Base-by-base conservation (phyloP, 2,888 invertebrate genomes). In the Aphrophora alni region DNA sequence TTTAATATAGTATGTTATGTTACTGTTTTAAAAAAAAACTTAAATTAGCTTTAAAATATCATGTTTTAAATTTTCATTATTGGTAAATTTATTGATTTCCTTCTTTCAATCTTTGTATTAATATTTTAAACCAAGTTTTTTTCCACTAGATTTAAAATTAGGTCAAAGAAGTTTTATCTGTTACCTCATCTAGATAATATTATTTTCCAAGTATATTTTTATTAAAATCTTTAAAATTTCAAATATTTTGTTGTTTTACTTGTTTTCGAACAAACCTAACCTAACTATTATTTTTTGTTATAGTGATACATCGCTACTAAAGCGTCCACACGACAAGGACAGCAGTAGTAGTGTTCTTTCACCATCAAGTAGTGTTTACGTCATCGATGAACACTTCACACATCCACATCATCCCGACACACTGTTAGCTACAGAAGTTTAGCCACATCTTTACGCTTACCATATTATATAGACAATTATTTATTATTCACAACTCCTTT, bases 391-490 rank as follows among this genome's bases (percentile, higher is more conserved):
- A 89, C 93, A 94, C 88, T 93, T 93, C 90, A 69, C 82, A 24
- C 78, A 72, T 44, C 75, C 78, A 25, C 81, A 75, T 74, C 82
- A 80, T 71, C 80, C 81, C 26, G 81, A 85, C 81, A 85, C 84
- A 38, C 80, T 86, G 88, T 93, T 93, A 88, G 94, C 94, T 86
- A 94, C 94, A 87, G 93, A 94, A 91, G 94, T 94, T 90, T 94
- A 93, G 92, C 91, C 78, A 28, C 10, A 69, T 59, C 72, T 14
- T 59, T 73, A 59, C 59, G 59, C 59, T 59, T 59, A 59, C 59
- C 59, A 59, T 59, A 21, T 17, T 10, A 33, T 14, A n/a, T 59
- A 59, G 59, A 59, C 59, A 21, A 59, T 59, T 59, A 59, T 59
- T 59, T 59, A 44, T 44, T 44, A 14, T 44, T 44, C 44, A 59